These are phyloP conservation scores for Cricetomys ansorgei DNA, from an alignment of 2,113 vertebrate species.

Conservation along the genomic window DNA sequence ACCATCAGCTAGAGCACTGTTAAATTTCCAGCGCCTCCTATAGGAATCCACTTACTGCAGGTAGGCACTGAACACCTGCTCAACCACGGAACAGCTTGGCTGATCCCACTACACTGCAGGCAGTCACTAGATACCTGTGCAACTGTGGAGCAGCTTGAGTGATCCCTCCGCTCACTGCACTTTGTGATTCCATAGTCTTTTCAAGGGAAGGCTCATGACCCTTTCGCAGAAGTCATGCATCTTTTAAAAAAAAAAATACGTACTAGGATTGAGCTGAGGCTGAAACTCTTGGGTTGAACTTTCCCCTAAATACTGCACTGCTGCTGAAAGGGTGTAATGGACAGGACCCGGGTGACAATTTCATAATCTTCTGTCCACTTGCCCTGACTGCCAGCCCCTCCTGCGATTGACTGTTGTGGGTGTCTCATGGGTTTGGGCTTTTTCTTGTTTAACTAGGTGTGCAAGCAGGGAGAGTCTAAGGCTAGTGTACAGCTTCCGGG, in stretches of 20 bases:
- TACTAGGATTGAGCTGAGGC: background rate
- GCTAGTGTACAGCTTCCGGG: background rate
- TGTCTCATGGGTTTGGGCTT: background rate
- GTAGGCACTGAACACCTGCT: background rate
- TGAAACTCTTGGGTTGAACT: background rate
- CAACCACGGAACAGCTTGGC: background rate
- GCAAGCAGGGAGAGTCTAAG: background rate
- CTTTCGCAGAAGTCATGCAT: background rate
- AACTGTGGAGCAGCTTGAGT: background rate
- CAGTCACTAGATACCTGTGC: background rate
- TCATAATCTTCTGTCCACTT: background rate
- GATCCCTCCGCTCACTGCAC: background rate
- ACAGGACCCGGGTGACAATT: fast-evolving
- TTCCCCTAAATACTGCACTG: background rate
- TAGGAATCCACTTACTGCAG: background rate
- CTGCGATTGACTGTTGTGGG: background rate
- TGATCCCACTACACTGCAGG: background rate
- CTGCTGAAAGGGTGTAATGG: background rate
- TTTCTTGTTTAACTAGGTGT: background rate
- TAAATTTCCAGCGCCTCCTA: background rate
- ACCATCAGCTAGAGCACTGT: background rate
- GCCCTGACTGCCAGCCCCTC: background rate
- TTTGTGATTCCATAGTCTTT: background rate
- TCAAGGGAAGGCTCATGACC: background rate
- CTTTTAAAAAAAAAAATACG: background rate